Evolutionary conservation across 2,888 invertebrate species (phyloP).

Genomic region (Salticus scenicus): DNA sequence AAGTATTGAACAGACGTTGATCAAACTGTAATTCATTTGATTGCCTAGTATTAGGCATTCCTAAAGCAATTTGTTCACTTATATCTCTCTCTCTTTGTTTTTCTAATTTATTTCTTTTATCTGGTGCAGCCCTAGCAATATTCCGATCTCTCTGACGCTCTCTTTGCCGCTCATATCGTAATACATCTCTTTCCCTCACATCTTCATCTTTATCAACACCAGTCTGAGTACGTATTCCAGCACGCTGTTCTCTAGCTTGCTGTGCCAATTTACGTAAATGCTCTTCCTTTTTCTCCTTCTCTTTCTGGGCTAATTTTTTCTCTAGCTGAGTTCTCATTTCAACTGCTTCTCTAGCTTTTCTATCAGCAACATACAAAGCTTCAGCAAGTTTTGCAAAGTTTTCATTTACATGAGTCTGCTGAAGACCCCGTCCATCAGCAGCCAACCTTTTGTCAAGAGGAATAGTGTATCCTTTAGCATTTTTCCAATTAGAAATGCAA

Average conservation of each 20-base stretch:
- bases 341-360: constrained; percentile 97
- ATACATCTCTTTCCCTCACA: constrained; percentile 86
- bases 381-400: constrained; percentile 99
- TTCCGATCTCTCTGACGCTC: constrained; percentile 95
- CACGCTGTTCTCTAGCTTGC: constrained; percentile 94
- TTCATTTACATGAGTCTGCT: constrained; percentile 98
- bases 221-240: constrained; percentile 82
- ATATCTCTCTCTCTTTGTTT: constrained; percentile 96
- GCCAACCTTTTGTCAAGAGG: constrained; percentile 98
- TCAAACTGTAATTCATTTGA: constrained; percentile 91
- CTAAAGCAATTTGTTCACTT: constrained; percentile 98
- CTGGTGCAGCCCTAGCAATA: constrained; percentile 93
- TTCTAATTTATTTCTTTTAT: constrained; percentile 89
- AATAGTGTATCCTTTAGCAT: constrained; percentile 97
- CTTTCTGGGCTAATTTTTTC: constrained; percentile 96
- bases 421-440: constrained; percentile 97
- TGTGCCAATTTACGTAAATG: constrained; percentile 93
- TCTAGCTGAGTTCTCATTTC: constrained; percentile 97
- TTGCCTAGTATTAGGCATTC: constrained; percentile 88
- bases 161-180: constrained; percentile 91
- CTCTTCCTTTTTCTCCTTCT: constrained; percentile 98
- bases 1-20: constrained; percentile 95
- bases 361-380: constrained; percentile 96
- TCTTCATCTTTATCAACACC: constrained; percentile 76
- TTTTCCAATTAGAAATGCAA: constrained; percentile 99